A percentile compares a stretch with the other conserved stretches of the same genome.
These are phyloP conservation scores for Hozukius guyotensis DNA, from an alignment of 2,797 vertebrate species.

Conservation along the genomic window DNA sequence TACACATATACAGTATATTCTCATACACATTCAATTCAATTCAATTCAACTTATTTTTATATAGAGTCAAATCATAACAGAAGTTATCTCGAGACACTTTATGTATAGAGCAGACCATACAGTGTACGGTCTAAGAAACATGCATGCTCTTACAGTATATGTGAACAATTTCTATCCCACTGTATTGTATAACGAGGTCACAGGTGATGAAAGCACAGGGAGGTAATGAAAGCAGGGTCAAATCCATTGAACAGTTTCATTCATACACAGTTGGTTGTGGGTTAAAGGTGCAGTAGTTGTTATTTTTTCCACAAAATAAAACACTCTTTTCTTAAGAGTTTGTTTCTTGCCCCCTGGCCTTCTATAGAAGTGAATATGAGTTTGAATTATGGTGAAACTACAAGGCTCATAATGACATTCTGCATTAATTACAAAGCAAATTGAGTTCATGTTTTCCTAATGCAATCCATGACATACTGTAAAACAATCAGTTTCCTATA, in stretches of 20 bases:
- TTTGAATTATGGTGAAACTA: slow-evolving; percentile 1
- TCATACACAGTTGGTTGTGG: not conserved
- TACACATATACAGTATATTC: not conserved
- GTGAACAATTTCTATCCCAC: not conserved
- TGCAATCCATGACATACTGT: not conserved
- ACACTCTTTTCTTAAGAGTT: not conserved
- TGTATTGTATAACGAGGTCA: slow-evolving; percentile 17
- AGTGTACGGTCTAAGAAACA: too few species aligned
- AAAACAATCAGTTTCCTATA: slow-evolving; percentile 7
- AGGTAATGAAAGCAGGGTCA: slow-evolving; percentile 4
- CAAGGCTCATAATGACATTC: not conserved
- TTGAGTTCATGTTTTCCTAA: not conserved
- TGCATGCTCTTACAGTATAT: not conserved
- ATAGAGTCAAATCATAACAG: too few species aligned
- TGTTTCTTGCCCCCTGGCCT: not conserved
- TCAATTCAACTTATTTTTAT: too few species aligned
- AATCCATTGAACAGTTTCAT: not conserved
- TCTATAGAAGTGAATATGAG: not conserved
- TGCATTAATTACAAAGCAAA: slow-evolving; percentile 3
- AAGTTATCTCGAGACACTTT: too few species aligned
- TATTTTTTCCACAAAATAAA: not conserved
- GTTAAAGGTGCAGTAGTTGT: not conserved
- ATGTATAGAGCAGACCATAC: too few species aligned
- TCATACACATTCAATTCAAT: too few species aligned
- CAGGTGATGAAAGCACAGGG: not conserved